Evolutionary conservation across 1,140 invertebrate species (phyloP).

Genomic region (Caenorhabditis brenneri): DNA sequence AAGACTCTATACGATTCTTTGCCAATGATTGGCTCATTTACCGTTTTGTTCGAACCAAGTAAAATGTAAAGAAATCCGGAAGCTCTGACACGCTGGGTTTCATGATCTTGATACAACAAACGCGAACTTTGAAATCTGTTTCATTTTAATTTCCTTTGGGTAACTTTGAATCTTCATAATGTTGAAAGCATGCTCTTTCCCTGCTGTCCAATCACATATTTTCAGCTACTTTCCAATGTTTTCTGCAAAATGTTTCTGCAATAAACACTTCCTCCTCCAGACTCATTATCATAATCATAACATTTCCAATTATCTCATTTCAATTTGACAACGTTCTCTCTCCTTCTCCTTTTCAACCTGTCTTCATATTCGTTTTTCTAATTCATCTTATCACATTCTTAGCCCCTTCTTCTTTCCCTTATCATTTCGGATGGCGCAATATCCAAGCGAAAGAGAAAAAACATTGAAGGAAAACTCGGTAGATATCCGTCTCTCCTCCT

Average conservation of each 20-base stretch:
- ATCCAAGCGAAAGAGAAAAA: background rate
- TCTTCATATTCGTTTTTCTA: background rate
- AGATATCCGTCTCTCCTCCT: background rate
- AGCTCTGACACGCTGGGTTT: too few relatives aligned
- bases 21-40: too few relatives aligned
- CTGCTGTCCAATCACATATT: background rate
- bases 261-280: background rate
- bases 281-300: background rate
- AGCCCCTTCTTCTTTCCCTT: background rate
- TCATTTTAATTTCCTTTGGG: too few relatives aligned
- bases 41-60: too few relatives aligned
- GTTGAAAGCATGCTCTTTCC: too few relatives aligned
- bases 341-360: background rate
- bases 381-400: background rate
- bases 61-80: too few relatives aligned
- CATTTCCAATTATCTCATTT: background rate
- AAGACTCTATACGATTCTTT: too few relatives aligned
- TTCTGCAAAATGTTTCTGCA: background rate
- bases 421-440: constrained; percentile 3
- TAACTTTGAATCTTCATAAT: too few relatives aligned
- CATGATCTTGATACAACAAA: too few relatives aligned
- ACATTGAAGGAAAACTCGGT: constrained; percentile 38
- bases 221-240: background rate
- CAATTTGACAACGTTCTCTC: background rate
- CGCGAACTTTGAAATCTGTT: too few relatives aligned